A percentile compares a stretch with the other conserved stretches of the same genome.
Evolutionary conservation across 1,140 invertebrate genomes (phyloP).

Genomic region (Drosophila varians): DNA sequence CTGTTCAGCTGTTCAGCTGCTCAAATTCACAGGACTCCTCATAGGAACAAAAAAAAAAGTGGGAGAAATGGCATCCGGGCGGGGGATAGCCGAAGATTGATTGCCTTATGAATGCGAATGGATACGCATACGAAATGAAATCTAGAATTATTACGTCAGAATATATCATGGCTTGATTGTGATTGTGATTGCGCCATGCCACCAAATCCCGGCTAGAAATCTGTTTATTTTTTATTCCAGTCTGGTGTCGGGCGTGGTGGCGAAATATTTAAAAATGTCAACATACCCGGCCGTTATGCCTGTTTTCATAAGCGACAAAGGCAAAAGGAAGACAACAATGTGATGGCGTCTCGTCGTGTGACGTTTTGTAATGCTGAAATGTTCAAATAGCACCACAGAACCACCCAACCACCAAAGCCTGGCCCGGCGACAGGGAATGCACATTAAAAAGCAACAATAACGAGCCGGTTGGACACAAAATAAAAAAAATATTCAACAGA

Average conservation of each 20-base stretch:
- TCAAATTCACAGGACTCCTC: constrained; percentile 68
- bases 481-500: constrained; percentile 9
- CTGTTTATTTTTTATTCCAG: constrained; percentile 4
- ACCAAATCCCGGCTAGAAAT: neutral
- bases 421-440: constrained; percentile 53
- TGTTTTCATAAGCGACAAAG: neutral
- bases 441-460: constrained; percentile 77
- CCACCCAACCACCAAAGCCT: neutral
- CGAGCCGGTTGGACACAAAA: constrained; percentile 12
- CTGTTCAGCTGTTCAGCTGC: constrained; percentile 62
- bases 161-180: constrained; percentile 13
- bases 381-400: constrained; percentile 38
- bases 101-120: constrained; percentile 47
- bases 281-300: neutral
- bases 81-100: constrained; percentile 33
- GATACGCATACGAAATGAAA: constrained; percentile 47
- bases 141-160: constrained; percentile 17
- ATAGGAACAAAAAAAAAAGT: constrained; percentile 6
- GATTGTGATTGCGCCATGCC: too few relatives aligned
- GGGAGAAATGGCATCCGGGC: neutral
- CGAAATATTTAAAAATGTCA: neutral
- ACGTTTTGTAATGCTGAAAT: constrained; percentile 60
- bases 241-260: neutral
- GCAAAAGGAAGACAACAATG: constrained; percentile 9
- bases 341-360: constrained; percentile 45